A percentile compares a stretch with the other conserved stretches of the same genome.
phyloP scores from a whole-genome alignment of 1,140 invertebrate genomes.

The Sitophilus oryzae region DNA sequence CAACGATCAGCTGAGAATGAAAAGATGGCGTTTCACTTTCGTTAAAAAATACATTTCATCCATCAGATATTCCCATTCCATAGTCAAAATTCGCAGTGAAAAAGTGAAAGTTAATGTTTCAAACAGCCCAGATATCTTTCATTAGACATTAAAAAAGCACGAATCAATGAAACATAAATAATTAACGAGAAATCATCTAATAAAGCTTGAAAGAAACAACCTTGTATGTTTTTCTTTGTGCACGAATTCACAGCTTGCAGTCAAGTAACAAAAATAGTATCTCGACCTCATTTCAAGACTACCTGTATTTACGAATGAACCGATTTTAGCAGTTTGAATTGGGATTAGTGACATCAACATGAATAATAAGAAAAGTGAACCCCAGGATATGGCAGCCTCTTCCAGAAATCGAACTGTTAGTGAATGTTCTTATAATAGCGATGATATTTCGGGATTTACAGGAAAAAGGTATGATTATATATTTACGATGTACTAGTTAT shows the following conservation, averaged over 20 bases:
- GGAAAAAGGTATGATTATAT: slow-evolving; percentile 32
- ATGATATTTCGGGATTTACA: slow-evolving; percentile 32
- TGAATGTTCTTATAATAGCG: slow-evolving; percentile 39
- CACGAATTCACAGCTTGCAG: neutral
- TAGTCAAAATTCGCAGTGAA: neutral
- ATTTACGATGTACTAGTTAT: no score
- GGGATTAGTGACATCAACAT: slow-evolving; percentile 6
- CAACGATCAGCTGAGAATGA: neutral
- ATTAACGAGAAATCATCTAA: no score
- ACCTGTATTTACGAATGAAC: neutral
- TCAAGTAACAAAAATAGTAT: neutral
- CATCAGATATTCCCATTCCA: no score
- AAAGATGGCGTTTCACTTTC: neutral
- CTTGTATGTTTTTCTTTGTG: neutral
- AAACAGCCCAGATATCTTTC: no score
- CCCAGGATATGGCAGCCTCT: slow-evolving; percentile 28
- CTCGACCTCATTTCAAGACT: neutral
- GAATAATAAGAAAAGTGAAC: slow-evolving; percentile 29
- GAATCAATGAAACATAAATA: no score
- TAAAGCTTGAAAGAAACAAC: neutral
- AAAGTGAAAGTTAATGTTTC: neutral
- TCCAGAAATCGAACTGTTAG: slow-evolving; percentile 37
- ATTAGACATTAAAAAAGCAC: no score
- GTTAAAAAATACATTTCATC: neutral
- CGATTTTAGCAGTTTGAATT: neutral